A percentile compares a stretch with the other conserved stretches of the same genome.
phyloP scores from a whole-genome alignment of 2,113 vertebrate genomes.

The Illadopsis cleaveri region DNA sequence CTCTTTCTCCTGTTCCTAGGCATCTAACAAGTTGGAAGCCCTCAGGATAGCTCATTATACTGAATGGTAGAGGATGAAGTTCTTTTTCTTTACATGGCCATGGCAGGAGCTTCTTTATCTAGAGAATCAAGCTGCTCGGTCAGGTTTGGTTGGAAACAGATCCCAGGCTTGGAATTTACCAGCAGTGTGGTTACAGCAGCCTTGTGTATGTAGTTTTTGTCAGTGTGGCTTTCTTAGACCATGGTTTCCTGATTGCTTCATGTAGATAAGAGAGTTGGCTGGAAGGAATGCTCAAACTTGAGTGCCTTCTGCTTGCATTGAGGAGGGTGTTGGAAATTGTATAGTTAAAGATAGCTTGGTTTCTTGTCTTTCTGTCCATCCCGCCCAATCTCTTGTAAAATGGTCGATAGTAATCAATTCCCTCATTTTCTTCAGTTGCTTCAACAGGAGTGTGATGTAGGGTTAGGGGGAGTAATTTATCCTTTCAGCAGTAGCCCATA shows the following conservation, averaged over 20 bases:
- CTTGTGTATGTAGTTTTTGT: neutral
- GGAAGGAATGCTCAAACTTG: neutral
- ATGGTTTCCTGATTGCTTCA: fast-evolving
- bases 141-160: neutral
- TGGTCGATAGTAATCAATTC: neutral
- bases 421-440: neutral
- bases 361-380: neutral
- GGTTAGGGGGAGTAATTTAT: neutral
- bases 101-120: neutral
- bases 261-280: neutral
- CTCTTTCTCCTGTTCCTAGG: neutral
- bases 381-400: neutral
- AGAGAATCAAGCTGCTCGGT: neutral
- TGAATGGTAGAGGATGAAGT: neutral
- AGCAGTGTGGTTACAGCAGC: neutral
- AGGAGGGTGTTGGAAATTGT: neutral
- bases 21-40: neutral
- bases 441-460: neutral
- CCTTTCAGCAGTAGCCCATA: neutral
- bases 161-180: neutral
- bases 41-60: neutral
- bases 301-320: neutral
- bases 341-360: neutral
- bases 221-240: neutral
- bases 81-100: neutral